Evolutionary conservation across 64 coral and sea anemone genomes (phyloP).

Genomic region (Catalaphyllia jardinei): DNA sequence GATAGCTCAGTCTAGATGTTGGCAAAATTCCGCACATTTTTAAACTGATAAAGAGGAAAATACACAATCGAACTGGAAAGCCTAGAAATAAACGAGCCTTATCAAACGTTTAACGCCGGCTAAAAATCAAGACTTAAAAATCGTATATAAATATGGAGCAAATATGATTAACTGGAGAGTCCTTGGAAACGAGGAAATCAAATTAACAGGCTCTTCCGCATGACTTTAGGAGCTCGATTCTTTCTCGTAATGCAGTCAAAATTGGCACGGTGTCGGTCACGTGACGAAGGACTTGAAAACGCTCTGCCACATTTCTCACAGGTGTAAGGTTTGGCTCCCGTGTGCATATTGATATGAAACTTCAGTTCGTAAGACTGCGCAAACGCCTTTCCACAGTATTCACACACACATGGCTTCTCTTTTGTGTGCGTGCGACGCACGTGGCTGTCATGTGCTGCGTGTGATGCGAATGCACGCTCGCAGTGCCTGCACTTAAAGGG

Average conservation of each 20-base stretch:
- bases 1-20: no score
- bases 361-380: slow-evolving; percentile 90
- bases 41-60: no score
- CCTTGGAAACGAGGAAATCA: no score
- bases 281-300: slow-evolving; percentile 91
- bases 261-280: slow-evolving; percentile 85
- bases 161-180: no score
- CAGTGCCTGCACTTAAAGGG: slow-evolving; percentile 91
- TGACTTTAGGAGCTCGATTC: slow-evolving; percentile 89
- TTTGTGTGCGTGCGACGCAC: slow-evolving; percentile 90
- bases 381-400: slow-evolving; percentile 90
- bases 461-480: slow-evolving; percentile 86
- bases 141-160: no score
- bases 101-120: no score
- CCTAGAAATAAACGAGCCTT: no score
- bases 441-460: slow-evolving; percentile 91
- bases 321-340: slow-evolving; percentile 84
- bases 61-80: no score
- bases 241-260: slow-evolving; percentile 93
- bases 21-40: no score
- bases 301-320: slow-evolving; percentile 78
- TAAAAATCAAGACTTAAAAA: no score
- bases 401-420: slow-evolving; percentile 85
- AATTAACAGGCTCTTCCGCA: slow-evolving; percentile 48
- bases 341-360: slow-evolving; percentile 94